Evolutionary conservation across 2,113 vertebrate genomes (phyloP).

Genomic region (Nannospalax galili): DNA sequence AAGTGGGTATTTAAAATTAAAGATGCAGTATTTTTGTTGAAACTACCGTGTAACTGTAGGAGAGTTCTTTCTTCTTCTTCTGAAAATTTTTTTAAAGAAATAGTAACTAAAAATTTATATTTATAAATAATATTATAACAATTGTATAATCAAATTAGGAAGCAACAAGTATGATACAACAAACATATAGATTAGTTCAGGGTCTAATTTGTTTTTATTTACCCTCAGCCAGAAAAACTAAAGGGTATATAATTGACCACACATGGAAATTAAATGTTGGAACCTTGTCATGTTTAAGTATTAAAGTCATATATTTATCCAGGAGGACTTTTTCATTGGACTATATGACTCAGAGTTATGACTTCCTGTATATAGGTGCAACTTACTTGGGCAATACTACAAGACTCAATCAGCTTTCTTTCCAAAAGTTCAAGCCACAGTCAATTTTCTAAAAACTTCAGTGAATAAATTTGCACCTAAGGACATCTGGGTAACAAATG

Average conservation of each 20-base stretch:
- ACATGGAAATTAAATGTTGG: not conserved
- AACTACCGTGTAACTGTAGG: not conserved
- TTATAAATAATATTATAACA: not conserved
- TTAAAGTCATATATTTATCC: not conserved
- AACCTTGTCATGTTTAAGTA: not conserved
- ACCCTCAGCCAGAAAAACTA: not conserved
- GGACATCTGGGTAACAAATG: no score
- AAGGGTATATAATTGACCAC: not conserved
- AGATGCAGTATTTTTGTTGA: not conserved
- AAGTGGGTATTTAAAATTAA: not conserved
- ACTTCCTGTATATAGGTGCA: not conserved
- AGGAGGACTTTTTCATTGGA: not conserved
- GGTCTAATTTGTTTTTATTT: not conserved
- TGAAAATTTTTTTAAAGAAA: no score
- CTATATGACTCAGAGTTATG: no score
- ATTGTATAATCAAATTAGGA: not conserved
- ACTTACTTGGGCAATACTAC: fast-evolving
- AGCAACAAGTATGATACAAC: not conserved
- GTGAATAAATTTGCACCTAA: no score
- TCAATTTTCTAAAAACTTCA: not conserved
- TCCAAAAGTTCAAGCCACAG: not conserved
- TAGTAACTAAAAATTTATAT: not conserved
- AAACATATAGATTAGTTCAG: not conserved
- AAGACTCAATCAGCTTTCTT: not conserved
- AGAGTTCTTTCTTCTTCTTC: not conserved